A percentile compares a stretch with the other conserved stretches of the same genome.
Evolutionary conservation across 2,888 invertebrate species (phyloP).

Genomic region (Synergus japonicus): DNA sequence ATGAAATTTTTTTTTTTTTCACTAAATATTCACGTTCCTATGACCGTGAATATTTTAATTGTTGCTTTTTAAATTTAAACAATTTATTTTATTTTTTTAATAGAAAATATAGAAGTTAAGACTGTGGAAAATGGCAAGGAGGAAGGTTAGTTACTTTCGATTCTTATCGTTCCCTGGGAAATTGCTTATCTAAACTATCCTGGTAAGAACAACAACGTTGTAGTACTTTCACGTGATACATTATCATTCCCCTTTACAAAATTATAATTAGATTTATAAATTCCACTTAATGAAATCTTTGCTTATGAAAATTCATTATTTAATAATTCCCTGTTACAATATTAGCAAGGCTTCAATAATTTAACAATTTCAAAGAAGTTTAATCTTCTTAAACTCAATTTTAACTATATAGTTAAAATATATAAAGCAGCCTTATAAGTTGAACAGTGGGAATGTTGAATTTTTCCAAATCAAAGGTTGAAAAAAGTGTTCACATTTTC

Average conservation of each 20-base stretch:
- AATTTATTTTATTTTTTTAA: neutral
- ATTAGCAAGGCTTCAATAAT: no score
- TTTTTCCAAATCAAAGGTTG: no score
- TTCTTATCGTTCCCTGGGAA: conserved; percentile 11
- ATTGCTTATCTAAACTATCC: conserved; percentile 5
- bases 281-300: neutral
- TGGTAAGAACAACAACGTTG: neutral
- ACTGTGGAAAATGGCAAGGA: neutral
- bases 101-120: neutral
- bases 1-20: neutral
- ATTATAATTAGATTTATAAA: conserved; percentile 19
- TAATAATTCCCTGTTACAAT: no score
- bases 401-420: no score
- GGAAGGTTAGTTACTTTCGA: neutral
- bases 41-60: no score
- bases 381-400: no score
- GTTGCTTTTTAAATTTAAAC: neutral
- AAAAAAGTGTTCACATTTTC: neutral
- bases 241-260: neutral
- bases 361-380: no score
- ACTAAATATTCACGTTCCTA: neutral
- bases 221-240: neutral
- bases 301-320: no score
- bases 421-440: no score
- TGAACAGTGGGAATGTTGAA: no score